These are phyloP conservation scores for Agonopterix subpropinquella DNA, from an alignment of 2,888 invertebrate genomes.

Conservation along the genomic window DNA sequence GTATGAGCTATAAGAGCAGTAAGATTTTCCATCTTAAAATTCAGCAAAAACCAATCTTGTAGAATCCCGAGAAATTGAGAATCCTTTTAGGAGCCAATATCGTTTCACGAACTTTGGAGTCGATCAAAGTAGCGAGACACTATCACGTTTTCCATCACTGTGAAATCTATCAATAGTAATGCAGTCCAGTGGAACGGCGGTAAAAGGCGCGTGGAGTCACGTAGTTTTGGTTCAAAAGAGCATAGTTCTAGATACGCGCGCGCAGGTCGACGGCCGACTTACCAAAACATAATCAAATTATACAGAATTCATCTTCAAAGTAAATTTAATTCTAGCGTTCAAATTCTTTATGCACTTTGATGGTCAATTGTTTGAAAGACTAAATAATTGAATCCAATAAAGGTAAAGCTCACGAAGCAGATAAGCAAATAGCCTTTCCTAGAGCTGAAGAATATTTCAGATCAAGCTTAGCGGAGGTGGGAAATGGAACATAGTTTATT, in stretches of 20 bases:
- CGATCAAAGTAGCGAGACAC: conserved; percentile 44
- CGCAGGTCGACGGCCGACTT: conserved; percentile 51
- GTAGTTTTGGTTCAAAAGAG: conserved; percentile 52
- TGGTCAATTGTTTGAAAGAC: not conserved
- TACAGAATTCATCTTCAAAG: conserved; percentile 37
- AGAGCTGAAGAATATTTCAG: conserved; percentile 31
- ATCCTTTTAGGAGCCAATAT: conserved; percentile 21
- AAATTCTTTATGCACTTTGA: conserved; percentile 19
- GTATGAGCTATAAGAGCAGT: too few species aligned
- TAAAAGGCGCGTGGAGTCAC: conserved; percentile 58
- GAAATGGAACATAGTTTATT: conserved; percentile 56
- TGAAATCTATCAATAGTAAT: conserved; percentile 53
- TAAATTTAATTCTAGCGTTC: conserved; percentile 25
- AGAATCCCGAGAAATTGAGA: too few species aligned
- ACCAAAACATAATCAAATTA: conserved; percentile 57
- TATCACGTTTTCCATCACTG: conserved; percentile 61
- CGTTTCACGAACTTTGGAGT: conserved; percentile 43
- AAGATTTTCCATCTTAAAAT: too few species aligned
- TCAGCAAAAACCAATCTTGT: too few species aligned
- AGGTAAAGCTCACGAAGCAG: conserved; percentile 23
- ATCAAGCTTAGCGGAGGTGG: conserved; percentile 41
- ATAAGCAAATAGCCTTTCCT: conserved; percentile 27
- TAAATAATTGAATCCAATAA: conserved; percentile 26
- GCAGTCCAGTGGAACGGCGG: conserved; percentile 53
- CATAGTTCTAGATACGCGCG: conserved; percentile 30